Evolutionary conservation across 2,888 invertebrate species (phyloP).

Genomic region (Caenorhabditis virilis): DNA sequence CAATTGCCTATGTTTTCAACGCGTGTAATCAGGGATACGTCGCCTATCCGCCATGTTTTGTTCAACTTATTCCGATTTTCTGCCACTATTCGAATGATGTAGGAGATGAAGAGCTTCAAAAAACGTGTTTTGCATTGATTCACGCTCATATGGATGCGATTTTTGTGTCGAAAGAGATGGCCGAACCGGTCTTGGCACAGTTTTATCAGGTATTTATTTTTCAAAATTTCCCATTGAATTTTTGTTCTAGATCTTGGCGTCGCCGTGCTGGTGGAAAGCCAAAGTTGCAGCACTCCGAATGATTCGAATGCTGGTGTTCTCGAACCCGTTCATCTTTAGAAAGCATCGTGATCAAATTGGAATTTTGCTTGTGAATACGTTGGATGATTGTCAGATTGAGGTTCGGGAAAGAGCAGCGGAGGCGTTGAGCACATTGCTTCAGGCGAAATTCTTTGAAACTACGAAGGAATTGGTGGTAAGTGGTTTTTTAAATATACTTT

Average conservation of each 20-base stretch:
- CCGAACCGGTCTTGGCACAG: constrained; percentile 12
- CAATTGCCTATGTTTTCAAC: constrained; percentile 49
- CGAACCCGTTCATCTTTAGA: constrained; percentile 71
- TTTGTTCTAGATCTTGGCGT: constrained; percentile 19
- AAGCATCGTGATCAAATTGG: constrained; percentile 38
- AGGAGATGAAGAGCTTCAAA: constrained; percentile 61
- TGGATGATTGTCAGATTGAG: constrained; percentile 64
- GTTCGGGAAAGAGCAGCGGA: constrained; percentile 83
- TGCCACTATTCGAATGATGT: constrained; percentile 78
- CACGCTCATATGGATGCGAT: constrained; percentile 46
- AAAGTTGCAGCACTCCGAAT: constrained; percentile 71
- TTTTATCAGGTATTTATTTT: too few relatives aligned
- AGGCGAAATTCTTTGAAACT: constrained; percentile 78
- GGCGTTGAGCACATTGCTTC: constrained; percentile 83
- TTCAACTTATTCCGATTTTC: constrained; percentile 65
- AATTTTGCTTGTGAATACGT: constrained; percentile 15
- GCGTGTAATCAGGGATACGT: constrained; percentile 43
- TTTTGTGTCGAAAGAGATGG: constrained; percentile 31
- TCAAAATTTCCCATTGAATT: too few relatives aligned
- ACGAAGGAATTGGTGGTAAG: constrained; percentile 63
- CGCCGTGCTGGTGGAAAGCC: constrained; percentile 71
- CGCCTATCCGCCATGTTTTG: constrained; percentile 34
- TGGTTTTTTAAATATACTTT: too few relatives aligned
- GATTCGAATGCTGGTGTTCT: constrained; percentile 73
- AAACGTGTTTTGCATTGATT: constrained; percentile 47